Base-by-base conservation (phyloP, 2,113 vertebrate genomes). In the Xenopus tropicalis region DNA sequence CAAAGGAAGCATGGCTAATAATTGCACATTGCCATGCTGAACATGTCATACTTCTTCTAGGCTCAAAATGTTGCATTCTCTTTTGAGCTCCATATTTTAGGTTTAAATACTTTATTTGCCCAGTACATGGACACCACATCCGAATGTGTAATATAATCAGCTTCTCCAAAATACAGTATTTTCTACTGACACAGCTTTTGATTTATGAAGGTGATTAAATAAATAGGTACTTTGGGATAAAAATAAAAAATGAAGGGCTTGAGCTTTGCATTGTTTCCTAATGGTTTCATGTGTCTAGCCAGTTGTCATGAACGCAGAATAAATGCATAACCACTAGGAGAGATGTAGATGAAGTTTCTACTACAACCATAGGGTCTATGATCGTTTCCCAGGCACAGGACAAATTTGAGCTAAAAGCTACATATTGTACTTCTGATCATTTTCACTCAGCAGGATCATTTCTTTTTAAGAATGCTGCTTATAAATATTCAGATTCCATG, bases 241-340 rank as follows among this genome's bases (percentile, higher is more conserved):
- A 56, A 67, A 48, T 23, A 48, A 59, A 61, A 66, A 58, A 10
- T 13, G 11, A 23, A 58, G 19, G 13, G 20, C 2, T 51, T 42
- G 42, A 52, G 19, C 29, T 68, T 52, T 23, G 23, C 65, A 74
- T 74, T 67, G 63, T 66, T 74, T 74, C 42, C 63, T 74, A 21
- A 61, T 25, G 54, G 71, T 46, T 59, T 74, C 57, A 61, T 62
- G 48, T 19, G 57, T 61, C 58, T 52, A 68, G 56, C 57, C 42
- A 66, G 72, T 74, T 42, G 64, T 23, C 57, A 37, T 17, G 44
- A 37, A 59, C 46, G 62, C 23, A 51, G 56, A 51, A 61, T 24
- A 29, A 10, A 64, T 37, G 64, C 54, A 24, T 66, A 58, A 58
- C 51, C 63, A 19, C 29, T 8, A 3, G 64, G 72, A 66, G 57